Evolutionary conservation across 2,888 invertebrate species (phyloP).

Genomic region (Luperina nickerlii): DNA sequence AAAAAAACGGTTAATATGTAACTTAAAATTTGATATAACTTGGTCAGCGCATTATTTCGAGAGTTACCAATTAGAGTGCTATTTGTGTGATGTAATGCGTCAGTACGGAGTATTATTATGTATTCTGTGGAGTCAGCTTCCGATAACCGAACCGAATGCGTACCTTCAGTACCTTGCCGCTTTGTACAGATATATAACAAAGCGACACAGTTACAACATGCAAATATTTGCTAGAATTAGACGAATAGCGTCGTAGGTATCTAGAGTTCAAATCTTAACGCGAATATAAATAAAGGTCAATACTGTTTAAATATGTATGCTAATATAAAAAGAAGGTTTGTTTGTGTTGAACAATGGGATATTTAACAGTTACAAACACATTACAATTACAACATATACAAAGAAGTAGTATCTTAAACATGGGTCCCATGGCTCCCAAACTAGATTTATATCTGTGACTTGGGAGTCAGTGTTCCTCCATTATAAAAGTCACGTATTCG

Average conservation of each 20-base stretch:
- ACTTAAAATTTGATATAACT: slow-evolving; percentile 13
- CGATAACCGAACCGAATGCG: slow-evolving; percentile 51
- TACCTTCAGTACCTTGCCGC: not conserved
- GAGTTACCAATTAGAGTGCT: slow-evolving; percentile 33
- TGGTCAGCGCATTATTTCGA: slow-evolving; percentile 40
- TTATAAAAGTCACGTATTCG: not conserved
- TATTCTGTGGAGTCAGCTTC: slow-evolving; percentile 9
- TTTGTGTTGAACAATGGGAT: slow-evolving; percentile 14
- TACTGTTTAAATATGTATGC: not conserved
- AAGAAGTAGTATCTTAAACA: not conserved
- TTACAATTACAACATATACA: not conserved
- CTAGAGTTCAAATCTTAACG: slow-evolving; percentile 41
- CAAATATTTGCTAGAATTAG: slow-evolving; percentile 31
- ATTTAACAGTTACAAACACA: not conserved
- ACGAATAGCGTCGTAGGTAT: slow-evolving; percentile 16
- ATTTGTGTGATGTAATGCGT: slow-evolving; percentile 25
- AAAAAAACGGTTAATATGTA: slow-evolving; percentile 4
- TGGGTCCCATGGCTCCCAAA: not conserved
- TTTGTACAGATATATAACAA: slow-evolving; percentile 16
- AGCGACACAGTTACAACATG: slow-evolving; percentile 32
- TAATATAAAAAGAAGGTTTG: not conserved
- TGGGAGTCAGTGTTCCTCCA: not conserved
- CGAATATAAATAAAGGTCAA: slow-evolving; percentile 15
- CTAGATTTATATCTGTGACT: not conserved
- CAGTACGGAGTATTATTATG: too few relatives aligned